Base-by-base conservation (phyloP, 2,797 vertebrate species). In the Hapalemur alaotrensis region DNA sequence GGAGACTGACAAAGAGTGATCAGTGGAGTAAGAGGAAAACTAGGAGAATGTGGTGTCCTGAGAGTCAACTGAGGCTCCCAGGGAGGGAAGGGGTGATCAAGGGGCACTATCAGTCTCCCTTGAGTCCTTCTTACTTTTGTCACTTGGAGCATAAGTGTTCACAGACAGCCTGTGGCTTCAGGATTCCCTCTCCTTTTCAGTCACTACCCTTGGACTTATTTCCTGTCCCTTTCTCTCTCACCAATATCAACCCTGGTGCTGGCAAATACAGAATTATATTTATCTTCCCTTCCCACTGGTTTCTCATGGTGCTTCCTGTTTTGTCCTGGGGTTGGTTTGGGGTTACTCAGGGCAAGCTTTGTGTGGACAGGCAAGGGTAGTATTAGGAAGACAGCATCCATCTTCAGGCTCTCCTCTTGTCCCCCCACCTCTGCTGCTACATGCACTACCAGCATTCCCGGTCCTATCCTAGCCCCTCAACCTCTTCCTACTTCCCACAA, bases 51-150 rank as follows among this genome's bases (percentile, higher is more conserved):
- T 41, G 38, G 10, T 41, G 28, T 94, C 14, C 65, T 32, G 32
- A 79, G 76, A 52, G 48, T 10, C 25, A 30, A 17, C 22, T 35
- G 41, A 75, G 14, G 30, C 63, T 59, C 23, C 63, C 15, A 23
- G 25, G 32, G 41, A 80, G 25, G 20, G 15, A 54, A 43, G 43
- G 15, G 8, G 35, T 5, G 5, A 43, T 54, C 63, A 38, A 0
- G 6, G 25, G 14, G n/a, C 20, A 1, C 35, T 1, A 0, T 35
- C n/a, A 4, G 0, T 61, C 32, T 83, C 52, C 6, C 41, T 23
- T 2, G 28, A 43, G 57, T 61, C 59, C 43, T 73, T 57, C 15
- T 91, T 50, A 43, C 4, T 32, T 81, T 28, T 67, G 10, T 82
- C 67, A 23, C 61, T 87, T 61, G 35, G 46, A 25, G 57, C 43